Percentiles rank a stretch among this genome's conserved stretches.
These are phyloP conservation scores for Watsonalla binaria DNA, from an alignment of 2,888 invertebrate species.

Conservation along the genomic window DNA sequence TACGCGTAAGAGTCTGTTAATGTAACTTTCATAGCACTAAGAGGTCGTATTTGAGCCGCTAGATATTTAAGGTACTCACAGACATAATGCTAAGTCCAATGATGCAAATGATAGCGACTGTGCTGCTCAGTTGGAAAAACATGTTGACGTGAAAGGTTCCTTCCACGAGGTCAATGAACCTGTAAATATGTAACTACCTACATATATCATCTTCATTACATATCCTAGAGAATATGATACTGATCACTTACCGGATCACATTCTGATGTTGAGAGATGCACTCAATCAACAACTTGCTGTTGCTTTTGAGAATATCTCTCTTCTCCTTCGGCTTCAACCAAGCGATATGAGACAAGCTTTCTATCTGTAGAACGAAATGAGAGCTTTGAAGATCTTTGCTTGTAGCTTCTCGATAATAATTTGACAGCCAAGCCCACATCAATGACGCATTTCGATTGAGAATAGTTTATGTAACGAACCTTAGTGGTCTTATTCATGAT, in stretches of 20 bases:
- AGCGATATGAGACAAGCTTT: conserved; percentile 13
- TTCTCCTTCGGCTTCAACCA: conserved; percentile 14
- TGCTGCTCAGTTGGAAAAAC: conserved; percentile 63
- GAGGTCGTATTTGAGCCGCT: too few relatives aligned
- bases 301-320: conserved; percentile 17
- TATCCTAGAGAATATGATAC: neutral
- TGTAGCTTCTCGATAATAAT: neutral
- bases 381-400: neutral
- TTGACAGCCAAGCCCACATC: too few relatives aligned
- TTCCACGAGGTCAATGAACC: conserved; percentile 53
- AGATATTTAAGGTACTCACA: conserved; percentile 25
- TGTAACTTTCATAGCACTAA: too few relatives aligned
- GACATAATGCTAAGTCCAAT: conserved; percentile 45
- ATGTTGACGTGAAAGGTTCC: conserved; percentile 60
- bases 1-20: too few relatives aligned
- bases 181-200: conserved; percentile 21
- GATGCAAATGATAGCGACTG: conserved; percentile 52
- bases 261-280: conserved; percentile 46
- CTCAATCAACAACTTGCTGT: conserved; percentile 31
- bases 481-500: conserved; percentile 41
- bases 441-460: too few relatives aligned
- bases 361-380: conserved; percentile 22
- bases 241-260: conserved; percentile 30
- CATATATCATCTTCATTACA: too few relatives aligned
- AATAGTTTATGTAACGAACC: conserved; percentile 18